phyloP scores from a whole-genome alignment of 2,113 vertebrate species.

The Dicentrarchus labrax region DNA sequence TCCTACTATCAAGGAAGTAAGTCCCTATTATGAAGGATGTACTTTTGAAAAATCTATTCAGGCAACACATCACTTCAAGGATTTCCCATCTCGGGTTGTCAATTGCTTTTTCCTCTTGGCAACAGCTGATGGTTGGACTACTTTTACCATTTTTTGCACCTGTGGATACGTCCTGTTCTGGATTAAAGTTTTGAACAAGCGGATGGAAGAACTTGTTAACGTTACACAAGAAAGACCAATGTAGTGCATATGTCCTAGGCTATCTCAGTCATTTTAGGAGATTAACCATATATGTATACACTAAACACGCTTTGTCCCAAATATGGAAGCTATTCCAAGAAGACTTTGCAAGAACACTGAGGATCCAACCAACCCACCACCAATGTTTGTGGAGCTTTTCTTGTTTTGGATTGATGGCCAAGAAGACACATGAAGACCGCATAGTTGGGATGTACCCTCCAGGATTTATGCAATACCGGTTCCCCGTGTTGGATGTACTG shows the following conservation, averaged over 20 bases:
- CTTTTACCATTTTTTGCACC: conserved; percentile 56
- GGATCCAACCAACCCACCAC: conserved; percentile 38
- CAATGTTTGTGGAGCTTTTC: conserved; percentile 67
- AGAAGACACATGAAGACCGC: conserved; percentile 74
- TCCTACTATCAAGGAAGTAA: conserved; percentile 61
- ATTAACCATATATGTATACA: conserved; percentile 5
- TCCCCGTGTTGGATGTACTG: conserved; percentile 77
- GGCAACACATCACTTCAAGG: conserved; percentile 50
- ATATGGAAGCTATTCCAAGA: conserved; percentile 61
- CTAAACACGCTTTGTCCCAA: conserved; percentile 10
- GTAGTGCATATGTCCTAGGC: conserved; percentile 20
- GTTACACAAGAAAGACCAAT: conserved; percentile 22
- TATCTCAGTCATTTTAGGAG: conserved; percentile 41
- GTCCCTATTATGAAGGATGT: conserved; percentile 64
- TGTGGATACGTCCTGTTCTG: conserved; percentile 69
- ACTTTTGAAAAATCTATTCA: conserved; percentile 54
- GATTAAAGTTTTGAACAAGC: conserved; percentile 65
- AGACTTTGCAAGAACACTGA: conserved; percentile 58
- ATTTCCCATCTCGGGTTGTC: conserved; percentile 50
- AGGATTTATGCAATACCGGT: conserved; percentile 66
- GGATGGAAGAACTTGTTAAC: conserved; percentile 52
- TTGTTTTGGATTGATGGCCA: conserved; percentile 59
- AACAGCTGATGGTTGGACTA: conserved; percentile 68
- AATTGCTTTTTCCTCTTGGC: conserved; percentile 33
- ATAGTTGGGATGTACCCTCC: conserved; percentile 62